Percentiles rank a stretch among this genome's conserved stretches.
Conservation (phyloP, 2,113 vertebrate species). For the Leptocoma aspasia region DNA sequence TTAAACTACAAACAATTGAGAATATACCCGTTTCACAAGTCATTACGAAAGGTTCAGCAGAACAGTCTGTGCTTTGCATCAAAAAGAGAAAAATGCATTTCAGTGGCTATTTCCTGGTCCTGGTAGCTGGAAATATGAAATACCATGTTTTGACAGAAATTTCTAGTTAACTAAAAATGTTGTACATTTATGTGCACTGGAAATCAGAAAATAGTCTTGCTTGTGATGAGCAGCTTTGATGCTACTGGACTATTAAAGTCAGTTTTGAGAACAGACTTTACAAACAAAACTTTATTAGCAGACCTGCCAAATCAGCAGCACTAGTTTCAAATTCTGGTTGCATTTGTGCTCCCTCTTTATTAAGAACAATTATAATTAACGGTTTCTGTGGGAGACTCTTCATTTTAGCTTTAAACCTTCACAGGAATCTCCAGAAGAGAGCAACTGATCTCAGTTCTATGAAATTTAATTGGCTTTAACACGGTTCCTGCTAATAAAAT, state of each 20-base stretch:
- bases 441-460: conserved; percentile 40
- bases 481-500: conserved; percentile 49
- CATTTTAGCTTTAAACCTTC: conserved; percentile 54
- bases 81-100: not conserved
- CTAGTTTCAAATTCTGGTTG: conserved; percentile 26
- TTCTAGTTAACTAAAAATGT: not conserved
- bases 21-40: not conserved
- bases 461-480: conserved; percentile 65
- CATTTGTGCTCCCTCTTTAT: conserved; percentile 42
- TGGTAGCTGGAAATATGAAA: not conserved
- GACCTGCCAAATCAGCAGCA: not conserved
- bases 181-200: not conserved
- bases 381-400: conserved; percentile 44
- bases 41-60: not conserved
- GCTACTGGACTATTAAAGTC: not conserved
- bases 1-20: not conserved
- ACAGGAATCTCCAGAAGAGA: conserved; percentile 52
- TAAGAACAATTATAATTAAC: conserved; percentile 63
- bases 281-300: not conserved
- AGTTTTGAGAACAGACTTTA: not conserved
- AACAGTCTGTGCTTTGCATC: not conserved
- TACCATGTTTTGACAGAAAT: not conserved
- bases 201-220: not conserved
- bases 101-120: not conserved
- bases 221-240: not conserved